A percentile compares a stretch with the other conserved stretches of the same genome.
These are phyloP conservation scores for Plusia festucae DNA, from an alignment of 2,888 invertebrate genomes.

Conservation along the genomic window DNA sequence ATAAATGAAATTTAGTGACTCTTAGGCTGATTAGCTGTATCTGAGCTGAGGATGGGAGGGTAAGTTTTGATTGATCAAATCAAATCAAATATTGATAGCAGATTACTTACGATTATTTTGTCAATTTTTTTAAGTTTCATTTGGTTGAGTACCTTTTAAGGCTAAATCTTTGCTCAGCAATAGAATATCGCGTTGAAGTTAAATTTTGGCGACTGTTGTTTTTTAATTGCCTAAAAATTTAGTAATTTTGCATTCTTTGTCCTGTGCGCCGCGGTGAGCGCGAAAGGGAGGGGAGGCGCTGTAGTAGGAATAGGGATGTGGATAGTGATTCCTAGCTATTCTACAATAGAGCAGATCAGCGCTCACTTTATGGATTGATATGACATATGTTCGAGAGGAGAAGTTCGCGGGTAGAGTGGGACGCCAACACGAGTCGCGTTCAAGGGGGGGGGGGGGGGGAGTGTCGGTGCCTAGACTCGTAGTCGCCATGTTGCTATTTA, in stretches of 20 bases:
- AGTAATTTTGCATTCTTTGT: not conserved
- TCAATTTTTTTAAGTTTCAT: not conserved
- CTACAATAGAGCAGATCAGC: not conserved
- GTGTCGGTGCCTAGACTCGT: too few relatives aligned
- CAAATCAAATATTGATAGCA: not conserved
- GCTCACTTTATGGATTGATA: not conserved
- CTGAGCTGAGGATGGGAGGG: not conserved
- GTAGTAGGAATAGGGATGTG: not conserved
- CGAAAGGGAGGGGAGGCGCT: not conserved
- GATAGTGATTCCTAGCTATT: not conserved
- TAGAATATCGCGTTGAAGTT: not conserved
- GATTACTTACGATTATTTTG: too few relatives aligned
- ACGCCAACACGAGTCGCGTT: not conserved
- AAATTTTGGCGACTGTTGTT: not conserved
- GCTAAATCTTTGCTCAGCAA: not conserved
- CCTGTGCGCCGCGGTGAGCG: not conserved
- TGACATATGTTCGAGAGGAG: not conserved
- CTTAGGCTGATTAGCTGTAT: not conserved
- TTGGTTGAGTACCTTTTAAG: not conserved
- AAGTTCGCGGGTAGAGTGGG: not conserved
- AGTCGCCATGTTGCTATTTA: not conserved
- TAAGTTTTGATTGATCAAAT: not conserved
- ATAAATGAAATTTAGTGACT: not conserved
- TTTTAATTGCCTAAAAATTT: not conserved
- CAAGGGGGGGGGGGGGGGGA: not conserved